Percentiles rank a stretch among this genome's conserved stretches.
phyloP scores from a whole-genome alignment of 1,140 invertebrate species.

The Eupeodes corollae region DNA sequence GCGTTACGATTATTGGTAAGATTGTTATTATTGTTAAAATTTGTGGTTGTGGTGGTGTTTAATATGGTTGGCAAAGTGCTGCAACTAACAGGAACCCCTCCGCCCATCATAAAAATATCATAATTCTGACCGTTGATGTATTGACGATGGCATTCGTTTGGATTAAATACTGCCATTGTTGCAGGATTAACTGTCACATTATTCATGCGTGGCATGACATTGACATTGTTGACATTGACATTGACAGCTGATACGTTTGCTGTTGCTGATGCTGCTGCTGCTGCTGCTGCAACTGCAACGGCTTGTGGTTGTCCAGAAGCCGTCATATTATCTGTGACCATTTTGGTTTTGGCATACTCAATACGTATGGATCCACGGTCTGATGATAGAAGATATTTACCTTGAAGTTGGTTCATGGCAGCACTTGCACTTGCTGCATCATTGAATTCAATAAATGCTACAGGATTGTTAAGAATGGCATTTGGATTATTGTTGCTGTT shows the following conservation, averaged over 20 bases:
- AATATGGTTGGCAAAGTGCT: slow-evolving; percentile 5
- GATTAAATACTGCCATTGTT: not conserved
- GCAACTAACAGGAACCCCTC: not conserved
- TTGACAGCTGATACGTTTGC: slow-evolving; percentile 1
- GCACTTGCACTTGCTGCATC: slow-evolving; percentile 80
- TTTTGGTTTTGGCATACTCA: slow-evolving; percentile 97
- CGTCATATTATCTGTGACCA: slow-evolving; percentile 42
- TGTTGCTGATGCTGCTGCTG: slow-evolving; percentile 12
- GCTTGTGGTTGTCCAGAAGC: slow-evolving; percentile 5
- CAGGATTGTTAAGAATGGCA: slow-evolving; percentile 39
- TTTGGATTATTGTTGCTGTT: slow-evolving; percentile 1
- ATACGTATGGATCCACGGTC: slow-evolving; percentile 92
- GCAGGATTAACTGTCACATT: not conserved
- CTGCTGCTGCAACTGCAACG: slow-evolving; percentile 15
- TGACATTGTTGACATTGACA: slow-evolving; percentile 6
- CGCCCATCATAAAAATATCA: too few relatives aligned
- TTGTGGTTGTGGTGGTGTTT: slow-evolving; percentile 5
- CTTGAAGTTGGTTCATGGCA: slow-evolving; percentile 85
- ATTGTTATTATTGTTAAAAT: slow-evolving; percentile 8
- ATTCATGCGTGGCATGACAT: slow-evolving; percentile 4
- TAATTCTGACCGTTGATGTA: too few relatives aligned
- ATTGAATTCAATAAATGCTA: slow-evolving; percentile 95
- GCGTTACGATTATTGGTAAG: slow-evolving; percentile 8
- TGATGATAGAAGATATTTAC: slow-evolving; percentile 85
- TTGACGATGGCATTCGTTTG: not conserved